phyloP scores from a whole-genome alignment of 2,888 invertebrate species.

The Acanthosepion lycidas region DNA sequence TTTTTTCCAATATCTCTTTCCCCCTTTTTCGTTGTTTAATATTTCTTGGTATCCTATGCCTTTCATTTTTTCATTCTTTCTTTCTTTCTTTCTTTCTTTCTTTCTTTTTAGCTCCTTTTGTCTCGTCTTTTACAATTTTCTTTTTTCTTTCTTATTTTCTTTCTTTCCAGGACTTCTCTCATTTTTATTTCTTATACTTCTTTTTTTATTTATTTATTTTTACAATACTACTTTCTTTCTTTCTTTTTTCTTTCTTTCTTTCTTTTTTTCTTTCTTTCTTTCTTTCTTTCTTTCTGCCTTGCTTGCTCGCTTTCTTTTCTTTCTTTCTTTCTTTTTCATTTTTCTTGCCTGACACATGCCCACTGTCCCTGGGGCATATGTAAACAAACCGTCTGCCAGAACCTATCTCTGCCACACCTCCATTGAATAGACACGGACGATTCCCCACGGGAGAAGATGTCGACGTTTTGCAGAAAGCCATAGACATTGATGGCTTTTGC shows the following conservation, averaged over 20 bases:
- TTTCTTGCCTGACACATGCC: conserved; percentile 18
- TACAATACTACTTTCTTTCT: not conserved
- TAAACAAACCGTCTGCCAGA: conserved; percentile 33
- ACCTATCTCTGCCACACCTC: not conserved
- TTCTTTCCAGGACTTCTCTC: not conserved
- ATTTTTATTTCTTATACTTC: not conserved
- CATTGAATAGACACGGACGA: conserved; percentile 33
- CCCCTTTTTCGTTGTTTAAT: no score
- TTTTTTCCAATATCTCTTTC: no score
- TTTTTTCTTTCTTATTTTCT: not conserved
- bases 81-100: not conserved
- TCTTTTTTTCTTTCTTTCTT: not conserved
- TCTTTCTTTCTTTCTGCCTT: not conserved
- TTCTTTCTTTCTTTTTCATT: not conserved
- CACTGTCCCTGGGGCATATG: not conserved
- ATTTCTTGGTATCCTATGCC: no score
- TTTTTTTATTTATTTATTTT: not conserved
- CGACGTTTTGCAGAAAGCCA: not conserved
- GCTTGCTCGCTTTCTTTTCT: not conserved
- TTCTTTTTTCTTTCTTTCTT: not conserved
- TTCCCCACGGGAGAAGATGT: not conserved
- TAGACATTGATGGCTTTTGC: not conserved
- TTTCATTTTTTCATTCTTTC: no score
- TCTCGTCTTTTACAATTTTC: not conserved
- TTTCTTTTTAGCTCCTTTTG: not conserved